Base-by-base conservation (phyloP, 2,113 vertebrate genomes). In the Spea multiplicata region DNA sequence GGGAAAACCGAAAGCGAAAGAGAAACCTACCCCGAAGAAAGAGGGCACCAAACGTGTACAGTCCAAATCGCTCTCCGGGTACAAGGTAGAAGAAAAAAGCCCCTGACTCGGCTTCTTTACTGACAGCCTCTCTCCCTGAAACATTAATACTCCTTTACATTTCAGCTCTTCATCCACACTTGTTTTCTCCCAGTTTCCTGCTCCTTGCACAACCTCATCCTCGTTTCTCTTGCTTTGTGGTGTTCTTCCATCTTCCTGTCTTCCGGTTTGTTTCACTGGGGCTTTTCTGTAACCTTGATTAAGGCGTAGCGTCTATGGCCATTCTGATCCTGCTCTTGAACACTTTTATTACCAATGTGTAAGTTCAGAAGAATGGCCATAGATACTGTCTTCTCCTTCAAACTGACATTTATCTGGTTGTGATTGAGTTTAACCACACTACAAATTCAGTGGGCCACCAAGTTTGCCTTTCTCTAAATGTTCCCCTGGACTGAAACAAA, bases 61-160 rank as follows among this genome's bases (percentile, higher is more conserved):
- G 88, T 93, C 95, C 93, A 99, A 98, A 91, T 90, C 94, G 88
- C 89, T 94, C 86, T 93, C 94, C 87, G 97, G 96, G 95, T 96
- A 98, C 95, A 99, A 99, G 97, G 97, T 97, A 95, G 97, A 99
- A 95, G 96, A 98, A 90, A 98, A 98, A 96, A 97, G 94, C 92
- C 96, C 94, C 94, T 98, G 96, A 99, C 88, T 92, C 88, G 90
- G 91, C 91, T 88, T 90, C 87, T 84, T 88, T 85, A 82, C 83
- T 84, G 90, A 86, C 81, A 90, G 87, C 87, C 83, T 92, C 85
- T 88, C 82, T 91, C 89, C 89, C 89, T 82, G 87, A 89, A 84
- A 84, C 83, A 81, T 76, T 90, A 84, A 82, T 73, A 73, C 84
- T 85, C 75, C 89, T 82, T 81, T 83, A 71, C 3, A 82, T 85